A percentile compares a stretch with the other conserved stretches of the same genome.
Evolutionary conservation across 2,888 invertebrate species (phyloP).

Genomic region (Agonum fuliginosum): DNA sequence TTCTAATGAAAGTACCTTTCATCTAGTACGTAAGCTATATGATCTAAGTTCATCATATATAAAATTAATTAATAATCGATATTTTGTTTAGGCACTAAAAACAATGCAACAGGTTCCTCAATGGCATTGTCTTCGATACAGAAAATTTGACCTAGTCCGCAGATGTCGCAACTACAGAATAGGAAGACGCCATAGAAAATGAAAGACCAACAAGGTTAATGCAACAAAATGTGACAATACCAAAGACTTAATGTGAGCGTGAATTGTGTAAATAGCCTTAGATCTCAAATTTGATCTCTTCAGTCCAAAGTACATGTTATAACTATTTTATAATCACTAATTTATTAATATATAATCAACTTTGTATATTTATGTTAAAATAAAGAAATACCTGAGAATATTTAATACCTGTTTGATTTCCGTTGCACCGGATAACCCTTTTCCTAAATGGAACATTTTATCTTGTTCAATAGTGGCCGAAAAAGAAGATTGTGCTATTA

Average conservation of each 20-base stretch:
- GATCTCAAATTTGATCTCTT: constrained; percentile 56
- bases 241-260: constrained; percentile 36
- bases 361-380: constrained; percentile 49
- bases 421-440: constrained; percentile 43
- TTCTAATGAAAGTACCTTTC: too few species aligned
- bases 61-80: background rate
- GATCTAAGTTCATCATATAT: background rate
- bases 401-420: constrained; percentile 47
- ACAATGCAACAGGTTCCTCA: constrained; percentile 87
- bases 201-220: background rate
- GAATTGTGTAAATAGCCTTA: constrained; percentile 45
- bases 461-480: background rate
- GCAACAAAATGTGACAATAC: constrained; percentile 13
- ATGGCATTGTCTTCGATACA: constrained; percentile 89
- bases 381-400: constrained; percentile 18
- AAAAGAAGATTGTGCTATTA: constrained; percentile 22
- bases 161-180: constrained; percentile 85
- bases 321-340: constrained; percentile 41
- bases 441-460: constrained; percentile 20
- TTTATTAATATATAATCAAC: constrained; percentile 26
- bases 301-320: constrained; percentile 4
- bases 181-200: constrained; percentile 65
- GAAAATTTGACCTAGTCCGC: constrained; percentile 85
- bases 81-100: constrained; percentile 77
- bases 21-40: too few species aligned